Evolutionary conservation across 2,888 invertebrate genomes (phyloP), one percentile per base, ranked within the genome.

Genomic region (Campoletis raptor): DNA sequence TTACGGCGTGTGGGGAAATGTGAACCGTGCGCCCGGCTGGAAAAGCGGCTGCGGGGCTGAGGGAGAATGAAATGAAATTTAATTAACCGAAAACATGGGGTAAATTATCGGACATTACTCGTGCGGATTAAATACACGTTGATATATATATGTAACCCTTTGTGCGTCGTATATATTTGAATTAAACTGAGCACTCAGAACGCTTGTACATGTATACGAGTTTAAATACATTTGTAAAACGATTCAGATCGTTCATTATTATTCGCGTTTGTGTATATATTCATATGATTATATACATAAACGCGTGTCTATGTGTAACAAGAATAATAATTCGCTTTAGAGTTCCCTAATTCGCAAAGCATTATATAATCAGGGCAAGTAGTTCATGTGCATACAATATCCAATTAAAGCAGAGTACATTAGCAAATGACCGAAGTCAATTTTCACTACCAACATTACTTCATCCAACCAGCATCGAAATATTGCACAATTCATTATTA

Each of bases 71-170:
- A 92, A 91, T 89, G 90, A 92, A 92, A 93, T 92, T 93, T 92
- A 93, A 93, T 93, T 93, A 93, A 93, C 91, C 89, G 90, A 91
- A 90, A 91, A 90, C 91, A 91, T 89, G 86, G 89, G 86, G 45
- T 89, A 91, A 92, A 92, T 92, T 92, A 92, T 91, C 90, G 88
- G 77, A 87, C 88, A 90, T 92, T 91, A 90, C 87, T 89, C 88
- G 90, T 87, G 72, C 57, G 64, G 77, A 84, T 86, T 85, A 72
- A 85, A 87, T 84, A 85, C 73, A 42, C 72, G 61, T 61, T 18
- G 18, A 12, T 61, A 72, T 67, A 24, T 48, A 67, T 57, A 36
- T 36, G 15, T 54, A 73, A 69, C 72, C 48, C 52, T 70, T 70
- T 70, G 57, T 57, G 12, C 70, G 36, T 12, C 45, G n/a, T 57